Base-by-base conservation (phyloP, 2,797 vertebrate genomes). In the Ctenopoma kingsleyae region DNA sequence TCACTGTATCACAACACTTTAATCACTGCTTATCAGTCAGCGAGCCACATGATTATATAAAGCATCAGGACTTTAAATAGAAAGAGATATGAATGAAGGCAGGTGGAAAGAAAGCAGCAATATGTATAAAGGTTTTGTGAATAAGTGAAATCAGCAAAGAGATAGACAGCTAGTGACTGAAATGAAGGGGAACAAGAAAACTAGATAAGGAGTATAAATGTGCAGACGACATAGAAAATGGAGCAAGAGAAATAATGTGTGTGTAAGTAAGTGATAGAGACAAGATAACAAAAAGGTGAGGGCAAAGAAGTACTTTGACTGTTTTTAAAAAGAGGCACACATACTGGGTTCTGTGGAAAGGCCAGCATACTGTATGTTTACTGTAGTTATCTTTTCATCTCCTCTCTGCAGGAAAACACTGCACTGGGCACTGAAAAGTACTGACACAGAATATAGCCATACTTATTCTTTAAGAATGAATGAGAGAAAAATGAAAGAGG, bases 11-110 rank as follows among this genome's bases (percentile, higher is more conserved):
- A 2, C 60, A 73, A 57, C 78, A 76, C 67, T 87, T 85, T 78
- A 82, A 89, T 90, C 85, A 76, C 66, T 2, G 36, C 67, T 85
- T 88, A 87, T 90, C 87, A 73, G 54, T 50, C 65, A 62, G 43
- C 7, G 47, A 71, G 59, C 62, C 64, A 48, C 69, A 64, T 49
- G 47, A 67, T 81, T 82, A 66, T 64, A 22, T 52, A 60, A 57
- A 67, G 71, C 66, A 60, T 59, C 47, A 3, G n/a, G 57, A 67
- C 77, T 72, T 80, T 71, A 52, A 75, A 67, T 64, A 41, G 62
- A 49, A 38, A 40, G 32, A 62, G 20, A 78, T 25, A 32, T 22
- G 47, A 48, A 43, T 47, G 52, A 56, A 64, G 54, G 25, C 22
- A 46, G 47, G 32, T 0, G 1, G 46, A 19, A 17, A 41, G 48